Base-by-base conservation (phyloP, 2,888 invertebrate genomes). In the Tipula lateralis region DNA sequence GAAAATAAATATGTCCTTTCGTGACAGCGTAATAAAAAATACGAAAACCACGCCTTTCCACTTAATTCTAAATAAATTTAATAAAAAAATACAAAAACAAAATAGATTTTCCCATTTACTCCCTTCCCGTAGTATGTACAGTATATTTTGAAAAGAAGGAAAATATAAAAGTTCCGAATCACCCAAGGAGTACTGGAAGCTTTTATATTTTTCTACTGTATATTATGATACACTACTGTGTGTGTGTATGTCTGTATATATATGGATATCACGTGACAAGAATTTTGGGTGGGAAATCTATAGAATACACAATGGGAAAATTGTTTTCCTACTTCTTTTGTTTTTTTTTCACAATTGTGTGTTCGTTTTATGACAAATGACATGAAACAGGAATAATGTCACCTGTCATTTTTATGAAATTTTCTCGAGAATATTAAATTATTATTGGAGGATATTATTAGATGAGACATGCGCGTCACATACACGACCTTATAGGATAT, bases 391-490 rank as follows among this genome's bases (percentile, higher is more conserved):
- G 66, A 66, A 66, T 9, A 66, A 66, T 66, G 66, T 66, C 66
- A 66, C 66, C 66, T 66, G 66, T 24, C 66, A 66, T 66, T 66
- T 66, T 66, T 24, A 66, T 66, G 24, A 66, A 66, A 24, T 24
- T n/a, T 66, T 66, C 66, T 66, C 66, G 66, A 66, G 66, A 66
- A 66, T 66, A 66, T 66, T 66, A 66, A 66, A 66, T 66, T 66
- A 24, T 66, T 66, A 66, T 66, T 66, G 66, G 66, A 66, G 66
- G 66, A 66, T 66, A 66, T 66, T 66, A 19, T 9, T 66, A 50
- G 1, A 19, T 50, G 66, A 24, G 66, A 66, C 66, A 66, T 66
- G 66, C 66, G 66, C 66, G 9, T 13, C 39, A 39, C 13, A 39
- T 39, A n/a, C n/a, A n/a, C n/a, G n/a, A n/a, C n/a, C n/a, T n/a